phyloP scores from a whole-genome alignment of 1,140 invertebrate genomes.

The Metaphire vulgaris region DNA sequence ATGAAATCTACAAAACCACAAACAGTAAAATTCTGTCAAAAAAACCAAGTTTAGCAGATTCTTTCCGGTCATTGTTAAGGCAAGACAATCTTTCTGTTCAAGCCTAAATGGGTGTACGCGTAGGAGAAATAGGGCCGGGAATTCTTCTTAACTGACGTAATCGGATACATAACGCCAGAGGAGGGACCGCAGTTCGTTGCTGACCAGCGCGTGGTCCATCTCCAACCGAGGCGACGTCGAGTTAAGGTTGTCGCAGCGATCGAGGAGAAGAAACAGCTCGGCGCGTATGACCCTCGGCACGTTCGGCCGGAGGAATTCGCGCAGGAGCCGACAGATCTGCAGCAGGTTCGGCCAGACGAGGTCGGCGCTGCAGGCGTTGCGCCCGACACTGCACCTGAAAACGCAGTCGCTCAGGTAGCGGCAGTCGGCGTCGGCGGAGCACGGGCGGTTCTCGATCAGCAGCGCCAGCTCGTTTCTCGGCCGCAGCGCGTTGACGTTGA shows the following conservation, averaged over 20 bases:
- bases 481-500: not conserved
- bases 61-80: no score
- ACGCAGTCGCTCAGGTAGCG: not conserved
- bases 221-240: not conserved
- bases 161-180: not conserved
- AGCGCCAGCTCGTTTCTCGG: not conserved
- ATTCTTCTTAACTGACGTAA: not conserved
- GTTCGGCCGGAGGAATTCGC: not conserved
- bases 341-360: not conserved
- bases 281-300: not conserved
- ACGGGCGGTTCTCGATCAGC: not conserved
- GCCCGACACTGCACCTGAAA: not conserved
- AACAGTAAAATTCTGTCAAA: no score
- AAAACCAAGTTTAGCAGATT: no score
- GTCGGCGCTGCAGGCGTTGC: not conserved
- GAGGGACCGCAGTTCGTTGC: not conserved
- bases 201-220: not conserved
- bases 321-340: not conserved
- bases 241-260: not conserved
- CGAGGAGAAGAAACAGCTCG: not conserved
- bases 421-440: not conserved
- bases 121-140: no score
- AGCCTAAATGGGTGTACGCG: no score
- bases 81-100: no score
- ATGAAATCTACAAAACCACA: no score